Evolutionary conservation across 1,140 invertebrate species (phyloP), one percentile per base, ranked within the genome.

Genomic region (Rhopalosiphum maidis): DNA sequence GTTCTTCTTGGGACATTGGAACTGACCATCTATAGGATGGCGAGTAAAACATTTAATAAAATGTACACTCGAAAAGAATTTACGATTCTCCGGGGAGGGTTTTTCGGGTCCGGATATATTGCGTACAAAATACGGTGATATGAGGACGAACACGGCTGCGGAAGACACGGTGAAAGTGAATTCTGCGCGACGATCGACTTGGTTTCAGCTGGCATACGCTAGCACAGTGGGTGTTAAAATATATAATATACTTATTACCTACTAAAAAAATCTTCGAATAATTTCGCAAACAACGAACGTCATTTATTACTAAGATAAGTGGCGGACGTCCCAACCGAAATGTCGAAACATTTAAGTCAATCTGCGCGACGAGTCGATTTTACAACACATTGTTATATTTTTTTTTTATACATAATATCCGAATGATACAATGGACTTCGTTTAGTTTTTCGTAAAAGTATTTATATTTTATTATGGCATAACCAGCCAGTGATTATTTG

Each of bases 1-100:
- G 94, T 97, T 96, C 94, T 97, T 96, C 87, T 96, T 96, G 30
- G 97, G 97, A 95, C 98, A 98, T 95, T 96, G 96, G 95, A 96
- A 98, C 93, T 95, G 96, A 85, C 89, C 93, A 60, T 94, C 68
- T 91, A 9, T 25, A n/a, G 4, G n/a, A 51, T 2, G 30, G 21
- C 1, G 60, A 77, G 0, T 4, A 77, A n/a, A 77, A n/a, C 15
- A 77, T 77, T 1, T 18, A 77, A 18, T 68, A 11, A 68, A n/a
- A n/a, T 18, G 30, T 11, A n/a, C 25, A 68, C 11, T 3, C 1
- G 55, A 15, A 68, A 68, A n/a, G 15, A 15, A 68, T 77, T 5
- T n/a, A 18, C 15, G 1, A 77, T 15, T 18, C 30, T n/a, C 60
- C n/a, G n/a, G 60, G 30, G 30, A 77, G 60, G 60, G 60, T 68